Base-by-base conservation (phyloP, 2,113 vertebrate species). In the Sinocyclocheilus grahami region DNA sequence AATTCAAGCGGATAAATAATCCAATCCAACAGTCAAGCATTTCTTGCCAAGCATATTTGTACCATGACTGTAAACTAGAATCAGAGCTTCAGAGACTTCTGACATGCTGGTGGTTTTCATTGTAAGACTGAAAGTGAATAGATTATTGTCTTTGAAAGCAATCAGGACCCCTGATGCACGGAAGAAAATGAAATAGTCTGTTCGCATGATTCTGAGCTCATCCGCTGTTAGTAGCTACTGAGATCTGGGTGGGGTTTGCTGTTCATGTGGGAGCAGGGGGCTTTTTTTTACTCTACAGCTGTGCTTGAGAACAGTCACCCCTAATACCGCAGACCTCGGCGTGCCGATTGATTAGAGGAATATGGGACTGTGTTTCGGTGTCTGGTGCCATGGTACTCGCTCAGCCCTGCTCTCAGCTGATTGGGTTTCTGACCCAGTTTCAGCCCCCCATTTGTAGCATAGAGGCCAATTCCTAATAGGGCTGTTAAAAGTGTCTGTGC, bases 311-410 rank as follows among this genome's bases (percentile, higher is more conserved):
- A 85, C 89, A 84, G 27, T 55, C 46, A 16, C 9, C 82, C 18
- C 63, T 69, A 46, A 80, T 20, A 27, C 69, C 12, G 33, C 81
- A 86, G 39, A 76, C 86, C 88, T 86, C 86, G 58, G 48, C n/a
- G 77, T 24, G 81, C 87, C 90, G 93, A 92, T 90, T 93, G 92
- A 94, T 91, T 92, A 91, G 89, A 39, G 9, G 63, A 55, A n/a
- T n/a, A 91, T 82, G 87, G 85, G 86, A 87, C 87, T 30, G 42
- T 81, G 86, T 89, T 91, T 90, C 84, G 48, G 79, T 3, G 71
- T 37, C 85, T 85, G 92, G 91, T 82, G 75, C 85, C 84, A 88
- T 55, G 75, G 60, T 33, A 76, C 84, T 84, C 37, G 2, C 83
- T 16, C 46, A 53, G 60, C 85, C 86, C 78, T 90, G 89, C 85